Evolutionary conservation across 2,113 vertebrate species (phyloP).

Genomic region (Ceyx margarethae): DNA sequence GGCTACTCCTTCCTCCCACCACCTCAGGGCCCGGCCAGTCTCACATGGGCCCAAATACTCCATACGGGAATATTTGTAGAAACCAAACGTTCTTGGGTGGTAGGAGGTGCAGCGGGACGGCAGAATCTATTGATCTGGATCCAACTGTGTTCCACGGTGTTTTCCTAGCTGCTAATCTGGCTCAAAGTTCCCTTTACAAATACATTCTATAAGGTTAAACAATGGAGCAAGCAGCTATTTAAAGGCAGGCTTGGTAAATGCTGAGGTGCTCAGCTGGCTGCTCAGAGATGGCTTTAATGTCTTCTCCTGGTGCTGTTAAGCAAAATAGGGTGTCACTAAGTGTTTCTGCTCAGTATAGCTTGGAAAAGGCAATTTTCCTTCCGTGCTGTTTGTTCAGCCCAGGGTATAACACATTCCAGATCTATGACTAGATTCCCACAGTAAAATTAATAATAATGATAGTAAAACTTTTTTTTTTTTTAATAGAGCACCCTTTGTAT

Average conservation of each 20-base stretch:
- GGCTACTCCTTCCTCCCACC: not conserved
- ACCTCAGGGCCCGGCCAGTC: not conserved
- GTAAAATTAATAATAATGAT: slow-evolving; percentile 45
- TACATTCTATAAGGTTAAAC: not conserved
- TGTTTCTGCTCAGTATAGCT: not conserved
- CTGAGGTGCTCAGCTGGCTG: not conserved
- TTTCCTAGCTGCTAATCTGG: not conserved
- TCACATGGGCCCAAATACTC: not conserved
- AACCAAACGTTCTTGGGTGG: not conserved
- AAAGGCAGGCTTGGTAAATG: not conserved
- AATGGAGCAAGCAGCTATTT: accelerated
- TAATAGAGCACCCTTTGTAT: not conserved
- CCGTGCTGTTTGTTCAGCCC: slow-evolving; percentile 8
- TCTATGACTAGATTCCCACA: slow-evolving; percentile 8
- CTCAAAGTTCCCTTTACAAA: slow-evolving; percentile 6
- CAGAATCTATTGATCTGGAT: not conserved
- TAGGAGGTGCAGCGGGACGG: not conserved
- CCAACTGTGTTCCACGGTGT: not conserved
- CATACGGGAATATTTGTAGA: not conserved
- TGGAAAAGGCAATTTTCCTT: not conserved
- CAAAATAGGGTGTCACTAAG: not conserved
- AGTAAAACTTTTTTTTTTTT: slow-evolving; percentile 1
- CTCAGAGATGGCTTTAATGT: accelerated
- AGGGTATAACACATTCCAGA: slow-evolving; percentile 40
- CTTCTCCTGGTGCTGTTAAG: not conserved